Evolutionary conservation across 2,888 invertebrate genomes (phyloP), one percentile per base, ranked within the genome.

Genomic region (Frankliniella intonsa): DNA sequence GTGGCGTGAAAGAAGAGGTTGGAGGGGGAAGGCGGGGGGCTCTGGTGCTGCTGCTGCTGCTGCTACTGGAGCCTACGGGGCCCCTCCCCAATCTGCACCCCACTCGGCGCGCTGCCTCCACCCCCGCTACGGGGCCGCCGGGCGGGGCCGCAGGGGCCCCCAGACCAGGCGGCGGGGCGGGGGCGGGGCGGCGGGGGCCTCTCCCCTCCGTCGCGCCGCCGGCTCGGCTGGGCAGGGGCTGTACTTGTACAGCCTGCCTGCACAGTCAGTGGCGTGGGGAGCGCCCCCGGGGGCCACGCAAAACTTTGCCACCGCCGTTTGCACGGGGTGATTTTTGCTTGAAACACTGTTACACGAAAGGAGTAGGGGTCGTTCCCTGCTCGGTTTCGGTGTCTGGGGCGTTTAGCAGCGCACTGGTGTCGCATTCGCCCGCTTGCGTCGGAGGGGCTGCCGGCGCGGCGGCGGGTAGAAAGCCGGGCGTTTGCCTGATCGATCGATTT

Each of bases 1-100:
- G 69, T 76, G 69, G 69, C 69, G 69, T 76, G 69, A 76, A 76
- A 25, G 25, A 25, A 22, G 69, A 76, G 69, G 69, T 76, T 76
- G 8, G 69, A 22, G 69, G 69, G n/a, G 65, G 55, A 55, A 19
- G 55, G 62, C 19, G 65, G n/a, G 22, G 3, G 22, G 69, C 22
- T 22, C 3, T 22, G 69, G 69, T 14, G 11, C 9, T 11, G 69
- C 69, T n/a, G 55, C 69, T 12, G 69, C 62, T 22, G 69, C 25
- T 5, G 38, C 38, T 5, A 5, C 38, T 5, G 38, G 38, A 38
- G 38, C 69, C 25, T 22, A 25, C 69, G 25, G 8, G 69, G n/a
- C 69, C 69, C 69, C 22, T 25, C 69, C 69, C 69, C 69, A 76
- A 25, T 25, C 22, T 22, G 69, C 69, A 25, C 25, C 69, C 69